phyloP scores from a whole-genome alignment of 2,113 vertebrate genomes.

The Eulacestoma nigropectus region DNA sequence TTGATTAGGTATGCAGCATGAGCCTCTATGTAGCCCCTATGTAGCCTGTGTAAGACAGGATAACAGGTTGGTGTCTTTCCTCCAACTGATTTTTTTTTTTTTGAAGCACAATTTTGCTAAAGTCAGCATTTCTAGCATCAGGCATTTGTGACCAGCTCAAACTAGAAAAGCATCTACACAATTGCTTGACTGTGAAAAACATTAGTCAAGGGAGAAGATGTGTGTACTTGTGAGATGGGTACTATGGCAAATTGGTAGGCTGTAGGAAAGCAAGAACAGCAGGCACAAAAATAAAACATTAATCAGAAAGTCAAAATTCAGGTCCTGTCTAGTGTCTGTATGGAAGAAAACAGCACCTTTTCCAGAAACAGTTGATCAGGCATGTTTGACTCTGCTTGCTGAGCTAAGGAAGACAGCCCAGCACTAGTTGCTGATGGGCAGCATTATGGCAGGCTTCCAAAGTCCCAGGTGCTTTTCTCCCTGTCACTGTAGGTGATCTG shows the following conservation, averaged over 20 bases:
- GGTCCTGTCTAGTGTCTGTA: not conserved
- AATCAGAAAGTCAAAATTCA: not conserved
- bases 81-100: not conserved
- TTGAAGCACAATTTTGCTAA: not conserved
- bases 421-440: not conserved
- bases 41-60: not conserved
- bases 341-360: not conserved
- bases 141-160: not conserved
- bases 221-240: not conserved
- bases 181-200: not conserved
- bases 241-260: not conserved
- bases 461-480: not conserved
- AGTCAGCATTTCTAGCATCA: not conserved
- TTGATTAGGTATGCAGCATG: not conserved
- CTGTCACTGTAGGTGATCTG: not conserved
- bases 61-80: not conserved
- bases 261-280: not conserved
- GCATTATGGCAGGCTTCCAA: not conserved
- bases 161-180: not conserved
- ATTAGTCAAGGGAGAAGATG: not conserved
- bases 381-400: not conserved
- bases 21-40: not conserved
- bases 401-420: not conserved
- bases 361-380: not conserved
- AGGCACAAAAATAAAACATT: not conserved